These are phyloP conservation scores for Heliothis subflexa DNA, from an alignment of 1,140 invertebrate species.

Conservation along the genomic window DNA sequence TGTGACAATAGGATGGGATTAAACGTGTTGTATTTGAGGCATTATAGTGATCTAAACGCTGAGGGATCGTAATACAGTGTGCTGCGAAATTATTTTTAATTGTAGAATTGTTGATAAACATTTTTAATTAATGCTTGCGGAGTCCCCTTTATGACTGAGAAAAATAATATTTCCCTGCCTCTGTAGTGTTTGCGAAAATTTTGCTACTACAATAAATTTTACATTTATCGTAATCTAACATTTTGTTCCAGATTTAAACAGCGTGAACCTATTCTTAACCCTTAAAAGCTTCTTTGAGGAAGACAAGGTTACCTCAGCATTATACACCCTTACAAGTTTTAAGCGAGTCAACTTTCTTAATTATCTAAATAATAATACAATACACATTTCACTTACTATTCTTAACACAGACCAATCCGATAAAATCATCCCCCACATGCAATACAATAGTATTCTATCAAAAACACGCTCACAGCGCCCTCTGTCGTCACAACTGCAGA, in stretches of 20 bases:
- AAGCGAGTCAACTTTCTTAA: not conserved
- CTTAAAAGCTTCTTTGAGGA: too few species aligned
- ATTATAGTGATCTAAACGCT: slow-evolving; percentile 74
- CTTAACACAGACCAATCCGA: slow-evolving; percentile 1
- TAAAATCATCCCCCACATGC: slow-evolving; percentile 10
- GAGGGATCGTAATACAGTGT: slow-evolving; percentile 44
- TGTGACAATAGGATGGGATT: slow-evolving; percentile 80
- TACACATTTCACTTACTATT: slow-evolving; percentile 1
- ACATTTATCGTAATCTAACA: too few species aligned
- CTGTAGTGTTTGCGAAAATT: too few species aligned
- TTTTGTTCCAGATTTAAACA: too few species aligned
- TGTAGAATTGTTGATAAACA: not conserved
- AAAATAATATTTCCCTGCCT: too few species aligned
- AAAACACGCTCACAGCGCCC: slow-evolving; percentile 65
- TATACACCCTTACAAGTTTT: not conserved
- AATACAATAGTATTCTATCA: slow-evolving; percentile 61
- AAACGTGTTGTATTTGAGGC: slow-evolving; percentile 76
- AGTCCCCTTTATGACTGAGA: too few species aligned
- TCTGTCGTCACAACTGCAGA: slow-evolving; percentile 65
- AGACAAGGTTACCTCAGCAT: too few species aligned
- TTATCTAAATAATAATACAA: slow-evolving; percentile 4
- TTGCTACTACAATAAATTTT: too few species aligned
- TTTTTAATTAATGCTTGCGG: not conserved
- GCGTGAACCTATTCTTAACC: too few species aligned
- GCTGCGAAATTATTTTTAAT: slow-evolving; percentile 38